Evolutionary conservation across 1,140 invertebrate species (phyloP).

Genomic region (Delia radicum): DNA sequence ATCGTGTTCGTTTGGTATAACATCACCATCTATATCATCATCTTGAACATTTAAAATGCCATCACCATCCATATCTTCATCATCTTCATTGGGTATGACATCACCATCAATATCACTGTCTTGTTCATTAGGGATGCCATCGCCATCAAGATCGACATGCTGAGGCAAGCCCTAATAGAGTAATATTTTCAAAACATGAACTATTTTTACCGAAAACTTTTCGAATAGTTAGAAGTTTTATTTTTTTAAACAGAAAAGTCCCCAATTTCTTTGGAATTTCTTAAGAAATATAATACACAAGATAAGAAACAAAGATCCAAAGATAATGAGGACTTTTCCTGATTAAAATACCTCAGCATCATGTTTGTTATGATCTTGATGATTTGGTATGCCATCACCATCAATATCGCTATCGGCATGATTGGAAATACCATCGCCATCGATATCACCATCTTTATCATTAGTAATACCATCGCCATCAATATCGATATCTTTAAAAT

Average conservation of each 20-base stretch:
- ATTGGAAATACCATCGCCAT: slow-evolving; percentile 40
- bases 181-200: slow-evolving; percentile 47
- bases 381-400: slow-evolving; percentile 52
- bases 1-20: slow-evolving; percentile 35
- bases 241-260: slow-evolving; percentile 41
- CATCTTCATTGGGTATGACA: slow-evolving; percentile 50
- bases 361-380: slow-evolving; percentile 44
- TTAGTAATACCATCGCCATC: slow-evolving; percentile 56
- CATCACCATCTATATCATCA: slow-evolving; percentile 35
- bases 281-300: slow-evolving; percentile 5
- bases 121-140: slow-evolving; percentile 54
- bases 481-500: slow-evolving; percentile 52
- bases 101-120: slow-evolving; percentile 56
- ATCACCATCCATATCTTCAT: slow-evolving; percentile 34
- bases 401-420: slow-evolving; percentile 41
- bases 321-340: slow-evolving; percentile 35
- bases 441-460: slow-evolving; percentile 52
- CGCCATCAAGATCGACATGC: slow-evolving; percentile 37
- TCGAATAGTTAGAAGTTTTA: slow-evolving; percentile 32
- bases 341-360: slow-evolving; percentile 56
- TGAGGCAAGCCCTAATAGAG: slow-evolving; percentile 38
- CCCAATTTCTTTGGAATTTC: slow-evolving; percentile 27
- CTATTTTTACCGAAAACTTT: slow-evolving; percentile 39
- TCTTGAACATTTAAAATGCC: slow-evolving; percentile 45
- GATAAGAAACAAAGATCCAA: slow-evolving; percentile 27